These are phyloP conservation scores for Lysandra bellargus DNA, from an alignment of 2,888 invertebrate species.

Conservation along the genomic window DNA sequence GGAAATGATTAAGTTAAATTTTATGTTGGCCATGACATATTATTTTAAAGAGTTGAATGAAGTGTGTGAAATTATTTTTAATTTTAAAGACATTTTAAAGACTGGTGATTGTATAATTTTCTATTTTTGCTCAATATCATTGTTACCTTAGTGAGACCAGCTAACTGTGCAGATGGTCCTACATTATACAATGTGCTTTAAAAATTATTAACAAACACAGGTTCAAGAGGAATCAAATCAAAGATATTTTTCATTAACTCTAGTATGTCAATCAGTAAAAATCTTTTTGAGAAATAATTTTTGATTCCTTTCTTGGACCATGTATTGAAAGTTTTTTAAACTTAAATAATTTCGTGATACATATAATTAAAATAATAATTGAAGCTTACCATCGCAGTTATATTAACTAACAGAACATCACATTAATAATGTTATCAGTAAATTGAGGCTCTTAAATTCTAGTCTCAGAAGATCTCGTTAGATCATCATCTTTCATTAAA, in stretches of 20 bases:
- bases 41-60: conserved; percentile 31
- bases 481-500: conserved; percentile 43
- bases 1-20: conserved; percentile 42
- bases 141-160: neutral
- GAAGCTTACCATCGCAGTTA: neutral
- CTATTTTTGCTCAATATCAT: conserved; percentile 32
- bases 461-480: conserved; percentile 35
- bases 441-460: conserved; percentile 22
- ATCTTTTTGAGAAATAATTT: neutral
- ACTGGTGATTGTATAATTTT: conserved; percentile 52
- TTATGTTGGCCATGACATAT: conserved; percentile 45
- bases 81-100: conserved; percentile 64
- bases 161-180: neutral
- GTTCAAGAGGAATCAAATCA: neutral
- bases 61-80: conserved; percentile 37
- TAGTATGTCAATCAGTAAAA: neutral
- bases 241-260: neutral
- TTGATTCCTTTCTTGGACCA: neutral
- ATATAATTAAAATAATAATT: neutral
- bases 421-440: conserved; percentile 15
- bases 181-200: neutral
- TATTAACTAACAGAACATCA: conserved; percentile 39
- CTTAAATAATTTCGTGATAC: neutral
- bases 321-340: neutral
- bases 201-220: neutral